phyloP scores from a whole-genome alignment of 2,888 invertebrate genomes.

The Chouioia cunea region DNA sequence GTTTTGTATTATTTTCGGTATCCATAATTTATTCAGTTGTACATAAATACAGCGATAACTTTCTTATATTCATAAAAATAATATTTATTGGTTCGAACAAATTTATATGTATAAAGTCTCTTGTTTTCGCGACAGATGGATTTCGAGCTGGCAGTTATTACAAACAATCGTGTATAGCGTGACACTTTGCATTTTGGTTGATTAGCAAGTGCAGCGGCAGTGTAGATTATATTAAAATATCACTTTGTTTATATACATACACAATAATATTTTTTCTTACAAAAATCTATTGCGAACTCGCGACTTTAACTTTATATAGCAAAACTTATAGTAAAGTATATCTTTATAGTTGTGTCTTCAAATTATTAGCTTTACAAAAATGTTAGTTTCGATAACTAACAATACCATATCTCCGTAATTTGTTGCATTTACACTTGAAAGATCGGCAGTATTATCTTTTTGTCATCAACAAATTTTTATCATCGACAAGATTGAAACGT shows the following conservation, averaged over 20 bases:
- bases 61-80: conserved; percentile 33
- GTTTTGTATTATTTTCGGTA: conserved; percentile 3
- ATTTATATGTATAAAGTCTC: conserved; percentile 39
- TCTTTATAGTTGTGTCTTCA: no score
- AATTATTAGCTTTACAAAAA: no score
- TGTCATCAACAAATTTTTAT: no score
- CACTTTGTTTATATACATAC: conserved; percentile 50
- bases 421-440: no score
- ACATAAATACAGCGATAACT: conserved; percentile 36
- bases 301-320: not conserved
- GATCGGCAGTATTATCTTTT: no score
- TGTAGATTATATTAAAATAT: conserved; percentile 41
- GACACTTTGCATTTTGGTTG: conserved; percentile 39
- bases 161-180: conserved; percentile 35
- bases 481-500: no score
- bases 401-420: no score
- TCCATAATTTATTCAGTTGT: conserved; percentile 34
- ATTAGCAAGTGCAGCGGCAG: conserved; percentile 31
- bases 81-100: conserved; percentile 39
- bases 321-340: no score
- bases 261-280: conserved; percentile 43
- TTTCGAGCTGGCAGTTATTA: conserved; percentile 41
- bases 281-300: conserved; percentile 12
- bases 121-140: conserved; percentile 21
- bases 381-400: no score